Evolutionary conservation across 2,113 vertebrate species (phyloP).

Genomic region (Poeciliopsis occidentalis): DNA sequence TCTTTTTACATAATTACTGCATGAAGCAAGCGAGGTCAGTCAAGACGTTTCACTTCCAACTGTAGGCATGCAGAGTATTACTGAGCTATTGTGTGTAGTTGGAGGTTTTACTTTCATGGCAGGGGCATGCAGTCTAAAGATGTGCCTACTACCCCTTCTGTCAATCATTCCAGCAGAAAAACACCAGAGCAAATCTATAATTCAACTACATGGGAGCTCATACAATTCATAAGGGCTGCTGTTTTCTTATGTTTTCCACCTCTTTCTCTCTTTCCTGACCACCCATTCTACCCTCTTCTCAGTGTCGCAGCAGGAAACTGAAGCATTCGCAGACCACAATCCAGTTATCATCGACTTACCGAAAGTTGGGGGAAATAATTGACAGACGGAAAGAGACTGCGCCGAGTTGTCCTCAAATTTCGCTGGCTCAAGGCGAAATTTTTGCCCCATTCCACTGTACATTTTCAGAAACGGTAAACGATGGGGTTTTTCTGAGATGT

Average conservation of each 20-base stretch:
- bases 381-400: conserved; percentile 18
- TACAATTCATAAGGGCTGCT: conserved; percentile 74
- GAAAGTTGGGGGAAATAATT: not conserved
- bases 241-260: conserved; percentile 37
- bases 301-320: conserved; percentile 23
- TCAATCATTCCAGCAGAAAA: conserved; percentile 76
- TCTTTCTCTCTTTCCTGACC: conserved; percentile 46
- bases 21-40: conserved; percentile 58
- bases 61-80: conserved; percentile 56
- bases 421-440: not conserved
- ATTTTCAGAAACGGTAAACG: conserved; percentile 49
- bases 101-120: conserved; percentile 73
- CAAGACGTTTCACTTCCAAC: conserved; percentile 64
- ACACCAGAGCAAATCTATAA: conserved; percentile 75
- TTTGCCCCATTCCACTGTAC: conserved; percentile 2
- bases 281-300: conserved; percentile 33
- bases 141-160: conserved; percentile 69
- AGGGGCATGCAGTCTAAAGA: conserved; percentile 73
- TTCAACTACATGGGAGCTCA: conserved; percentile 76
- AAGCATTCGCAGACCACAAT: conserved; percentile 37
- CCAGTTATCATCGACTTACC: conserved; percentile 53
- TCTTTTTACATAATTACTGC: conserved; percentile 49
- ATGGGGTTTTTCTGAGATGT: conserved; percentile 16
- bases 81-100: conserved; percentile 67
- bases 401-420: conserved; percentile 63